Evolutionary conservation across 2,888 invertebrate genomes (phyloP), one percentile per base, ranked within the genome.

Genomic region (Platycnemis pennipes): DNA sequence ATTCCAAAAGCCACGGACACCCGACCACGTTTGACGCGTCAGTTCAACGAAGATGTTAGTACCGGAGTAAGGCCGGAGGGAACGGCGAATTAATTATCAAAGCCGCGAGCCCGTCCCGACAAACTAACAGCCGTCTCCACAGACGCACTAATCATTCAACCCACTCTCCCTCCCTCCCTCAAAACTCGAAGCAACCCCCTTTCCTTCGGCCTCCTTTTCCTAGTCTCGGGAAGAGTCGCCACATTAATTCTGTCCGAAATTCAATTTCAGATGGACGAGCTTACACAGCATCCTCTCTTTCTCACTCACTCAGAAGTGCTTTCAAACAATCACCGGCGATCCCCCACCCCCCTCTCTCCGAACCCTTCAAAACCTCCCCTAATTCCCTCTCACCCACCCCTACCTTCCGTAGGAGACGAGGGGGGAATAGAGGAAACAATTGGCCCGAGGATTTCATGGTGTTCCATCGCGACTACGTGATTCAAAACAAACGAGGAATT

Each of bases 141-240:
- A 8, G 77, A 77, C 77, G 37, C 77, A 77, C 77, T 13, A 77
- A 77, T 77, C 77, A 77, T 77, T 77, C 77, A 77, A 37, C 77
- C 77, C 37, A 11, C 77, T 0, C 31, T 26, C 77, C 1, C n/a
- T 31, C n/a, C 37, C 31, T 37, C 26, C 31, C 77, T 37, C 63
- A 63, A 63, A 26, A 37, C 77, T 16, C 63, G 26, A 63, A 26
- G 11, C 77, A 5, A 8, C 77, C 77, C 77, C 1, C 37, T 1
- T 37, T 13, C 37, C 31, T 11, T 16, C 26, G 8, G 77, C 3
- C 4, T 63, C 22, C 26, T 13, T 77, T 13, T 77, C 13, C 5
- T 37, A 26, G 77, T 37, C 77, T 37, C 3, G 77, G 37, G 77
- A 77, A 31, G 77, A 37, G 77, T 37, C 26, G 77, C 77, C 77